These are phyloP conservation scores for Patella depressa DNA, from an alignment of 2,888 invertebrate species.

Conservation along the genomic window DNA sequence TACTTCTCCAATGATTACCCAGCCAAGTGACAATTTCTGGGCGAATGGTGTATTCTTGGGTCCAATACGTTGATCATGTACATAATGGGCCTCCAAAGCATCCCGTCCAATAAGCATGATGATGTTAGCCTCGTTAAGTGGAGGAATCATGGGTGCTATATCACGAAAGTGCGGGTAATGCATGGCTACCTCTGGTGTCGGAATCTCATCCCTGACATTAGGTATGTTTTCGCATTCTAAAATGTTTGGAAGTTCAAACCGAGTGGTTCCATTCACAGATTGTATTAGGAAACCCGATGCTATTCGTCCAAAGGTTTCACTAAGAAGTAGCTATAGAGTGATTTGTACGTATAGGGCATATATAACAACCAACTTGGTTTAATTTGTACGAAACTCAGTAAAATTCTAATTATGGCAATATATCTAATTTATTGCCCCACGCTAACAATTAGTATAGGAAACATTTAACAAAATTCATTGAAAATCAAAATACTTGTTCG, in stretches of 20 bases:
- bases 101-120: conserved; percentile 32
- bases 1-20: conserved; percentile 23
- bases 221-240: conserved; percentile 38
- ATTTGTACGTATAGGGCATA: too few species aligned
- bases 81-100: conserved; percentile 25
- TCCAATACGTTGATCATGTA: conserved; percentile 21
- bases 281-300: conserved; percentile 27
- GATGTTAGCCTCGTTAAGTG: conserved; percentile 21
- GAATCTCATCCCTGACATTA: conserved; percentile 31
- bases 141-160: conserved; percentile 24
- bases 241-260: conserved; percentile 24
- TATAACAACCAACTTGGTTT: too few species aligned
- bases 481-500: too few species aligned
- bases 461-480: too few species aligned
- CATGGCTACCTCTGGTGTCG: conserved; percentile 30
- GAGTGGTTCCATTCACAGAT: conserved; percentile 20
- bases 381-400: too few species aligned
- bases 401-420: too few species aligned
- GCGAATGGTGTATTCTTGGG: conserved; percentile 26
- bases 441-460: too few species aligned
- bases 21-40: conserved; percentile 26
- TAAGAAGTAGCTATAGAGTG: too few species aligned
- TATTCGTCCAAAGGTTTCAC: conserved; percentile 26
- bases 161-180: conserved; percentile 29
- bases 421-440: too few species aligned